phyloP scores from a whole-genome alignment of 2,113 vertebrate genomes.

The Peucedramus taeniatus region DNA sequence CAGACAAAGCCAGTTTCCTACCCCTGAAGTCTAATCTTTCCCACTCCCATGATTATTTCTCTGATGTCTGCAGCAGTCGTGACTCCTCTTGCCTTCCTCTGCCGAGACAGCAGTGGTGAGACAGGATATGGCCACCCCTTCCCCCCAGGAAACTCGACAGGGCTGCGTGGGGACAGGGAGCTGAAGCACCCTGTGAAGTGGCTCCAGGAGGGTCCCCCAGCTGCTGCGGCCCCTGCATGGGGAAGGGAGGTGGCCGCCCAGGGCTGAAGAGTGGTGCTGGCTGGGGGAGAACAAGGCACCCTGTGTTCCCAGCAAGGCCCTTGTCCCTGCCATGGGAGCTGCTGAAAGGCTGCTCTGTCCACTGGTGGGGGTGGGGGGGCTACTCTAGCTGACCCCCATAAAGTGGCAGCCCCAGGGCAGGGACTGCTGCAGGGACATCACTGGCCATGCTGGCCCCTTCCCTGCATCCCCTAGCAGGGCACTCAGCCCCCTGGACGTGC shows the following conservation, averaged over 20 bases:
- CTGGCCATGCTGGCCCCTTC: neutral
- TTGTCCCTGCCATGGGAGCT: neutral
- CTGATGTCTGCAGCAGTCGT: rapidly evolving
- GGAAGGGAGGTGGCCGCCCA: neutral
- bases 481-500: too few species aligned
- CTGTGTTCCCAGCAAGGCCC: neutral
- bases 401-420: neutral
- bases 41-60: neutral
- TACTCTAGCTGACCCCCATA: neutral
- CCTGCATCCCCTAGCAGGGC: rapidly evolving
- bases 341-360: slow-evolving; percentile 35
- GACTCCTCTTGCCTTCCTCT: neutral
- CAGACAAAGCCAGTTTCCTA: neutral
- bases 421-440: neutral
- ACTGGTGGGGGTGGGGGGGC: neutral
- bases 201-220: neutral
- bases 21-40: neutral
- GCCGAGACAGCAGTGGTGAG: neutral
- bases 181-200: neutral
- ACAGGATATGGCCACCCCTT: neutral
- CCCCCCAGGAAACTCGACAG: neutral
- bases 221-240: neutral
- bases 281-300: neutral
- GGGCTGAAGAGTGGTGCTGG: rapidly evolving
- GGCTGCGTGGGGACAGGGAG: neutral